These are phyloP conservation scores for Whitmania pigra DNA, from an alignment of 1,140 invertebrate genomes.

Conservation along the genomic window DNA sequence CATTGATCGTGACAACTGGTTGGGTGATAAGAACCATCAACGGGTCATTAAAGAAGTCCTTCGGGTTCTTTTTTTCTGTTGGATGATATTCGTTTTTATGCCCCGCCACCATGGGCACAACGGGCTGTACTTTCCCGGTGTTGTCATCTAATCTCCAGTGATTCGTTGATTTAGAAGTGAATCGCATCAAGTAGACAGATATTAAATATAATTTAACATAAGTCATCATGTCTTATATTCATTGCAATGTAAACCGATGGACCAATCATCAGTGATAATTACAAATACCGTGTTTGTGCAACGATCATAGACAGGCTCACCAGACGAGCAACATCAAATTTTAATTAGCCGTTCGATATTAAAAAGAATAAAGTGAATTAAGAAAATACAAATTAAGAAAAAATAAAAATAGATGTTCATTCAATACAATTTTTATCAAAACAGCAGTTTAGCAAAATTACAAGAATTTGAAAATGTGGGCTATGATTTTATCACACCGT, in stretches of 20 bases:
- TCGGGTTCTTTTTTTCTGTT: too few species aligned
- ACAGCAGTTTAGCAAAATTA: too few species aligned
- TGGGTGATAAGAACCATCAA: neutral
- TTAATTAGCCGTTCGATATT: too few species aligned
- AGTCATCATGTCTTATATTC: neutral
- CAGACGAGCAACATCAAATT: too few species aligned
- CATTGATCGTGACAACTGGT: neutral
- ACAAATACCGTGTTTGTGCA: too few species aligned
- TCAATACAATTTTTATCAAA: too few species aligned
- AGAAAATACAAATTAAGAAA: too few species aligned
- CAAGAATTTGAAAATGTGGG: too few species aligned
- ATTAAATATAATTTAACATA: conserved; percentile 11
- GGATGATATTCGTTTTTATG: neutral
- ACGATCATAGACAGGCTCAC: too few species aligned
- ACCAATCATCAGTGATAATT: conserved; percentile 1
- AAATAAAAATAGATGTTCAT: too few species aligned
- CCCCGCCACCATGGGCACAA: conserved; percentile 4
- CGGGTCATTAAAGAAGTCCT: neutral
- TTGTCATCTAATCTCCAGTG: conserved; percentile 13
- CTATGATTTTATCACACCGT: too few species aligned
- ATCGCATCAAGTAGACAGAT: conserved; percentile 2
- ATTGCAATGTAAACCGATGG: neutral
- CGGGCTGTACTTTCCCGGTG: conserved; percentile 4
- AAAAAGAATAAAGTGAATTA: too few species aligned
- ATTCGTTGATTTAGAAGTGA: conserved; percentile 3